A percentile compares a stretch with the other conserved stretches of the same genome.
Conservation (phyloP, 2,888 invertebrate genomes). For the Elmis aenea region DNA sequence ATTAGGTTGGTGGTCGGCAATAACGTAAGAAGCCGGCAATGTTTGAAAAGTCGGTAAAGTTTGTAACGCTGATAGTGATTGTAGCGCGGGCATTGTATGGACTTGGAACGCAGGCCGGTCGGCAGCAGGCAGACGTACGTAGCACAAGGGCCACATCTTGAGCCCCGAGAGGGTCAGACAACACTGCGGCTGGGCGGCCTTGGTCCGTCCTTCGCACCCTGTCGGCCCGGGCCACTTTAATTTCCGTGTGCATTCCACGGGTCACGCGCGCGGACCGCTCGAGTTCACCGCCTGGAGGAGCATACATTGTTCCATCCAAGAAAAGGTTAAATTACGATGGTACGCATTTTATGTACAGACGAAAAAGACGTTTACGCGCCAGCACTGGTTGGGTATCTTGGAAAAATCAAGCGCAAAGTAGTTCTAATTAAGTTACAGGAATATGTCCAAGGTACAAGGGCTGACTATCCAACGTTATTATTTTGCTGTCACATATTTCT, state of each 20-base stretch:
- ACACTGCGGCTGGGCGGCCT: constrained; percentile 34
- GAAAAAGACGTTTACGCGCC: no score
- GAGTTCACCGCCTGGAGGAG: constrained; percentile 26
- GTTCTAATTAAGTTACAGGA: no score
- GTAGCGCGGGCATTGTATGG: constrained; percentile 36
- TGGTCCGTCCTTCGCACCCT: constrained; percentile 45
- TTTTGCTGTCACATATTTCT: no score
- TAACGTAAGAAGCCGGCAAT: constrained; percentile 37
- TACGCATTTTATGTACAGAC: not conserved
- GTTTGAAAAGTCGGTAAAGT: constrained; percentile 32
- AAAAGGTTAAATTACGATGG: not conserved
- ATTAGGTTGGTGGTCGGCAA: constrained; percentile 13
- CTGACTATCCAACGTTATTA: no score
- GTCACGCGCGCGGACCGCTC: constrained; percentile 28
- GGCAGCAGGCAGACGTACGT: constrained; percentile 33
- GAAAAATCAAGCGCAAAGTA: no score
- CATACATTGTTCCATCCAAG: constrained; percentile 20
- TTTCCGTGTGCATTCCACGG: constrained; percentile 46
- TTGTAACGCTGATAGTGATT: constrained; percentile 19
- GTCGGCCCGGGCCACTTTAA: constrained; percentile 38
- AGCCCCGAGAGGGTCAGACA: constrained; percentile 22
- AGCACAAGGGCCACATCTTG: constrained; percentile 45
- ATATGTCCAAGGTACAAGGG: no score
- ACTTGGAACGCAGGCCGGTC: constrained; percentile 33
- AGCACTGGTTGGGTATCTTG: no score